A percentile compares a stretch with the other conserved stretches of the same genome.
Evolutionary conservation across 2,797 vertebrate species (phyloP).

Genomic region (Microtus obscurus): DNA sequence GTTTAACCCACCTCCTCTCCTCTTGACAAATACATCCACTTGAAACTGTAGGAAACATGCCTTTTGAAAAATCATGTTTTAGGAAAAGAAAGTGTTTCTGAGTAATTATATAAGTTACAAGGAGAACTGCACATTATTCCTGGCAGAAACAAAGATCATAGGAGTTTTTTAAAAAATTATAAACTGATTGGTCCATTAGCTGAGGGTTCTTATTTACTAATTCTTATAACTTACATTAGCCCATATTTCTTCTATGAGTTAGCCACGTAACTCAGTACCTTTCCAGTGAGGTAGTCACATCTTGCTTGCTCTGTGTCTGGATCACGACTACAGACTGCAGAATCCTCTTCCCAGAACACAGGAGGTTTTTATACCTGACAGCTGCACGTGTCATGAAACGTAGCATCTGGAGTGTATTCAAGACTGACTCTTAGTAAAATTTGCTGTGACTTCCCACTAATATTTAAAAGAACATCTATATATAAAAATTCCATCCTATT

Average conservation of each 20-base stretch:
- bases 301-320: no score
- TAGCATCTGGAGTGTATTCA: neutral
- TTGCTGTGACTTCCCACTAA: neutral
- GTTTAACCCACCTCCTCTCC: neutral
- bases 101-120: neutral
- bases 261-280: no score
- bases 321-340: no score
- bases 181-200: no score
- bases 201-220: no score
- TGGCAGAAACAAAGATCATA: neutral
- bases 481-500: neutral
- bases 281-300: no score
- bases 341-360: no score
- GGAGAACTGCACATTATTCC: neutral
- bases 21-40: neutral
- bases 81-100: neutral
- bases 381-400: neutral
- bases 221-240: no score
- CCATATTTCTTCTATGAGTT: no score
- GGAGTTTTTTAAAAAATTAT: neutral
- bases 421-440: conserved; percentile 35
- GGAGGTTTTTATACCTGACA: neutral
- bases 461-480: neutral
- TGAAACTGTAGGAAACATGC: neutral
- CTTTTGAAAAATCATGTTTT: neutral